Evolutionary conservation across 2,888 invertebrate species (phyloP).

Genomic region (Glomeris marginata): DNA sequence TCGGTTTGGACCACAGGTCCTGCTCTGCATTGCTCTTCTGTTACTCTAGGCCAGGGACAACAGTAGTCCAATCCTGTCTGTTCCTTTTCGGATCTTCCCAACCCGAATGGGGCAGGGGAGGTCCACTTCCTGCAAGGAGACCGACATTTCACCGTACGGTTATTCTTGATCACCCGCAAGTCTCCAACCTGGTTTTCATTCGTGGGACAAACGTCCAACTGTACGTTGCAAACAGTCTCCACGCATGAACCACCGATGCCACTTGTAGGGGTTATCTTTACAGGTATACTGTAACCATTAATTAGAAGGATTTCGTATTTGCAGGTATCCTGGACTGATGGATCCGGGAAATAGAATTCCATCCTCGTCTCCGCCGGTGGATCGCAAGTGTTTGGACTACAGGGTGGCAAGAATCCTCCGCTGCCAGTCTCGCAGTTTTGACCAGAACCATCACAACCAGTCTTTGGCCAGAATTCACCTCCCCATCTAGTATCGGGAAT

Average conservation of each 20-base stretch:
- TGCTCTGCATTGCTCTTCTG: not conserved
- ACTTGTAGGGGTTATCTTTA: not conserved
- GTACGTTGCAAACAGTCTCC: constrained; percentile 1
- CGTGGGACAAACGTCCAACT: constrained; percentile 3
- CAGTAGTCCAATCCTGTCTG: not conserved
- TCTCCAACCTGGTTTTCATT: constrained; percentile 9
- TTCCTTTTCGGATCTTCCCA: constrained; percentile 3
- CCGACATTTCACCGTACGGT: not conserved
- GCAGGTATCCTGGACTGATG: not conserved
- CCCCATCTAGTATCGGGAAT: constrained; percentile 5
- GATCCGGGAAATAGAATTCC: constrained; percentile 1
- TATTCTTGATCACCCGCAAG: constrained; percentile 2
- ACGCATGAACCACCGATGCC: constrained; percentile 3
- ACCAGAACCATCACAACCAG: constrained; percentile 5
- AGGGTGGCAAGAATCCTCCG: not conserved
- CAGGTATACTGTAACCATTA: constrained; percentile 6
- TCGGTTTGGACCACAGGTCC: constrained; percentile 4
- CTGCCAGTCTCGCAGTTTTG: constrained; percentile 7
- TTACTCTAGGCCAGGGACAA: not conserved
- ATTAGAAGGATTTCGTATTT: constrained; percentile 7
- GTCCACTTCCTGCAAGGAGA: constrained; percentile 9
- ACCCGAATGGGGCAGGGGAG: constrained; percentile 7
- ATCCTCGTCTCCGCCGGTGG: constrained; percentile 5
- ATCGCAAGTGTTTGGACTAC: constrained; percentile 1
- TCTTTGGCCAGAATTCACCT: constrained; percentile 5